Evolutionary conservation across 1,140 invertebrate species (phyloP).

Genomic region (Vollenhovia emeryi): DNA sequence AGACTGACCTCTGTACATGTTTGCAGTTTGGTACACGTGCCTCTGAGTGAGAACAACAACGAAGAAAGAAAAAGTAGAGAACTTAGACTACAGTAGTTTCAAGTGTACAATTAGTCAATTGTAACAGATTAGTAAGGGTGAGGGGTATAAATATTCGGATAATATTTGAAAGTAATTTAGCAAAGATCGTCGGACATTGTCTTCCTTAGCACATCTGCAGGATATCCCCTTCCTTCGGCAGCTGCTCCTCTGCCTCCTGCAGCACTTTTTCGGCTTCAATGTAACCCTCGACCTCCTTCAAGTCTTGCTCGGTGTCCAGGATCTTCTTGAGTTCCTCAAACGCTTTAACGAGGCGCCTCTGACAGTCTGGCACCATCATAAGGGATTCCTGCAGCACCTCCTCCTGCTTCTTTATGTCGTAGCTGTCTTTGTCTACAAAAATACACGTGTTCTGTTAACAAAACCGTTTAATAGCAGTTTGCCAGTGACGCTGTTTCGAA

Average conservation of each 20-base stretch:
- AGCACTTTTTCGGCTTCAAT: slow-evolving; percentile 89
- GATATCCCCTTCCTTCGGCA: slow-evolving; percentile 82
- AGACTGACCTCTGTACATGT: slow-evolving; percentile 61
- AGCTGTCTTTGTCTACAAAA: slow-evolving; percentile 90
- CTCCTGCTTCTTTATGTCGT: slow-evolving; percentile 94
- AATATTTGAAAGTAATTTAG: slow-evolving; percentile 26
- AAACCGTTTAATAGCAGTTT: background rate
- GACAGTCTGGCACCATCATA: slow-evolving; percentile 96
- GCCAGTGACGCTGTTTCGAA: background rate
- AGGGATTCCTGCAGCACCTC: slow-evolving; percentile 94
- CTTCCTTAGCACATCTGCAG: slow-evolving; percentile 75
- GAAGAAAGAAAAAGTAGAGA: background rate
- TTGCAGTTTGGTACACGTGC: background rate
- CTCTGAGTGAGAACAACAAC: slow-evolving; percentile 4
- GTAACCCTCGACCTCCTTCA: slow-evolving; percentile 91
- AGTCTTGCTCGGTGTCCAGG: slow-evolving; percentile 90
- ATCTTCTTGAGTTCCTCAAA: slow-evolving; percentile 91
- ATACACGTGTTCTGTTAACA: background rate
- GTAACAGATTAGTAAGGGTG: slow-evolving; percentile 37
- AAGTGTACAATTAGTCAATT: slow-evolving; percentile 56
- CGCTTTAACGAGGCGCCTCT: slow-evolving; percentile 91
- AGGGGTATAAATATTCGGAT: slow-evolving; percentile 46
- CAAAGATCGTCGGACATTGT: background rate
- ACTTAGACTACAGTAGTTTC: slow-evolving; percentile 22
- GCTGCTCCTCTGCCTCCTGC: slow-evolving; percentile 89